Percentiles rank a stretch among this genome's conserved stretches.
Conservation (phyloP, 2,113 vertebrate species). For the Opisthocomus hoazin region DNA sequence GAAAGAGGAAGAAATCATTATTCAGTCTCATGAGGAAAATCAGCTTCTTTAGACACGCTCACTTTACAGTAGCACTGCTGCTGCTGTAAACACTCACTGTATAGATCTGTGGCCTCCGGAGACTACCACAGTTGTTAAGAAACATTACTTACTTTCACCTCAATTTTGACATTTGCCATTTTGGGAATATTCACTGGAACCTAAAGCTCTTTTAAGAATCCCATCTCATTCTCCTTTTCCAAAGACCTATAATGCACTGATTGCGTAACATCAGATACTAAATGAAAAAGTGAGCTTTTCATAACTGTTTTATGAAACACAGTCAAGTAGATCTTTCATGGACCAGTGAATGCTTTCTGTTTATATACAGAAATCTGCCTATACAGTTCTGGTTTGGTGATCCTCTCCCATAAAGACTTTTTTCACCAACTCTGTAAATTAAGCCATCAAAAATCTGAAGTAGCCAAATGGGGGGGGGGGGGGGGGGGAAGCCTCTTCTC, state of each 20-base stretch:
- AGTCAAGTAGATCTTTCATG: not conserved
- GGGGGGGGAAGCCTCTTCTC: not conserved
- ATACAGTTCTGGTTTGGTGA: not conserved
- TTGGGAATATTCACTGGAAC: constrained; percentile 36
- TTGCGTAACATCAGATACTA: not conserved
- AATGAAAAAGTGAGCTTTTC: not conserved
- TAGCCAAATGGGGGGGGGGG: not conserved
- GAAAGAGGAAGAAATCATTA: not conserved
- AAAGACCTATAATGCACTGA: not conserved
- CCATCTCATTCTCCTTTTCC: not conserved
- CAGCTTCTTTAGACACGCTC: not conserved
- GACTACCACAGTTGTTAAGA: constrained; percentile 63
- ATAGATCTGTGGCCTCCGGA: constrained; percentile 48
- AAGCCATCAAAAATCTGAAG: not conserved
- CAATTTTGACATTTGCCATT: constrained; percentile 42
- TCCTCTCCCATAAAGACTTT: not conserved
- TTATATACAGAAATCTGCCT: not conserved
- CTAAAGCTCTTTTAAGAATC: not conserved
- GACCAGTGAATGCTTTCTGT: not conserved
- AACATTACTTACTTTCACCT: constrained; percentile 45
- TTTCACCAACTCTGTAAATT: not conserved
- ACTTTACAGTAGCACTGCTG: constrained; percentile 20
- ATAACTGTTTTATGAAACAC: not conserved
- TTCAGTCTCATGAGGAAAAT: not conserved
- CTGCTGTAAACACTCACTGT: not conserved